Conservation (phyloP, 2,113 vertebrate genomes). For the Percopsis transmontana region DNA sequence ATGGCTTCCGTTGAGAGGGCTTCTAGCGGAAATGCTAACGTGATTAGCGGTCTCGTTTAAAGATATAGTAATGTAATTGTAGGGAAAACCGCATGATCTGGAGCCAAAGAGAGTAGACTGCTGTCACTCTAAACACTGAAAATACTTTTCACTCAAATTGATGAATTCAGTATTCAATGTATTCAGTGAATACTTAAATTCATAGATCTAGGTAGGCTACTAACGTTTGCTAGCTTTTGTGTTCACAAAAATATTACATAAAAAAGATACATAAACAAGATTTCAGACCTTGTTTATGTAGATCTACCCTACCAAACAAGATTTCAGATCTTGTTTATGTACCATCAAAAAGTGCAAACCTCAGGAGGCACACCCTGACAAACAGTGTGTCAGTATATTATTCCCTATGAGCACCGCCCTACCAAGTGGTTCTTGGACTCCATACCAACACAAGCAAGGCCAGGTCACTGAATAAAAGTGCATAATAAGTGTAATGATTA, state of each 20-base stretch:
- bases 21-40: slow-evolving; percentile 60
- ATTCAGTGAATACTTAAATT: too few relatives aligned
- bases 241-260: too few relatives aligned
- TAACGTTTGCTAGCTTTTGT: too few relatives aligned
- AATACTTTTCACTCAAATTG: too few relatives aligned
- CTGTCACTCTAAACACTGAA: background rate
- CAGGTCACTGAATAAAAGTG: slow-evolving; percentile 59
- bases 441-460: slow-evolving; percentile 4
- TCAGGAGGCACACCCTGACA: slow-evolving; percentile 1
- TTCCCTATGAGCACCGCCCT: slow-evolving; percentile 30
- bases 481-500: slow-evolving; percentile 52
- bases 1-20: slow-evolving; percentile 65
- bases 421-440: slow-evolving; percentile 21
- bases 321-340: too few relatives aligned
- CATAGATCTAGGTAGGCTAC: too few relatives aligned
- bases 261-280: too few relatives aligned
- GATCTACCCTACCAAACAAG: too few relatives aligned
- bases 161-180: too few relatives aligned
- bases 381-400: slow-evolving; percentile 19
- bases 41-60: slow-evolving; percentile 62
- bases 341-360: too few relatives aligned
- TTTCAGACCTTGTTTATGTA: too few relatives aligned
- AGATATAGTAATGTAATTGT: slow-evolving; percentile 64
- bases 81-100: slow-evolving; percentile 42
- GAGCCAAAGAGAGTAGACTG: slow-evolving; percentile 19